These are phyloP conservation scores for Euzophera pinguis DNA, from an alignment of 2,888 invertebrate species.

Conservation along the genomic window DNA sequence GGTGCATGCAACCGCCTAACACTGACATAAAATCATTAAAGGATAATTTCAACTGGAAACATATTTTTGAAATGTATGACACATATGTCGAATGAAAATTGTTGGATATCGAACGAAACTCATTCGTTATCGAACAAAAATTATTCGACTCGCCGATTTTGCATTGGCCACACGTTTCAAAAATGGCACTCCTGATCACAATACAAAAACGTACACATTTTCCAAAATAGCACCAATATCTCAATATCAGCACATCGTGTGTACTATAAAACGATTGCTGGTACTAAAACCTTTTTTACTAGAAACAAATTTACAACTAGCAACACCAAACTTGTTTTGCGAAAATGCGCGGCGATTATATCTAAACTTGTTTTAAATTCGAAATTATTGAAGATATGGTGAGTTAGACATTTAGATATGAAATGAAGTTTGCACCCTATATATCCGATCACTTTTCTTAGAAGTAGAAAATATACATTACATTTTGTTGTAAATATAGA, in stretches of 20 bases:
- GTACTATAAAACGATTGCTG: conserved; percentile 42
- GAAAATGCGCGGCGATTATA: conserved; percentile 31
- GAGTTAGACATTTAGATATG: conserved; percentile 48
- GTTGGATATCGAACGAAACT: too few relatives aligned
- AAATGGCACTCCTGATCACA: too few relatives aligned
- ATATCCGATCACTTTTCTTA: conserved; percentile 55
- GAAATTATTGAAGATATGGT: conserved; percentile 42
- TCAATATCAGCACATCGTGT: conserved; percentile 62
- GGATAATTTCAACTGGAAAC: conserved; percentile 17
- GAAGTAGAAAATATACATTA: conserved; percentile 66
- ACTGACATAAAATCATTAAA: conserved; percentile 12
- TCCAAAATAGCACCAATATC: conserved; percentile 75
- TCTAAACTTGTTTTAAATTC: conserved; percentile 13
- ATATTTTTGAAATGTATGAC: too few relatives aligned
- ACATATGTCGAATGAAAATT: too few relatives aligned
- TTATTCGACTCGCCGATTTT: too few relatives aligned
- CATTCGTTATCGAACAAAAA: too few relatives aligned
- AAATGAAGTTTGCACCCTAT: conserved; percentile 50
- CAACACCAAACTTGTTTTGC: conserved; percentile 52
- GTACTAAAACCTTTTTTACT: conserved; percentile 39
- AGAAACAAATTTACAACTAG: conserved; percentile 49
- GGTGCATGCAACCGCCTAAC: conserved; percentile 40
- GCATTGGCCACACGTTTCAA: too few relatives aligned
- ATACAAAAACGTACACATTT: conserved; percentile 50
- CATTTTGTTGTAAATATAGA: conserved; percentile 66